These are phyloP conservation scores for Pissodes strobi DNA, from an alignment of 1,140 invertebrate species.

Conservation along the genomic window DNA sequence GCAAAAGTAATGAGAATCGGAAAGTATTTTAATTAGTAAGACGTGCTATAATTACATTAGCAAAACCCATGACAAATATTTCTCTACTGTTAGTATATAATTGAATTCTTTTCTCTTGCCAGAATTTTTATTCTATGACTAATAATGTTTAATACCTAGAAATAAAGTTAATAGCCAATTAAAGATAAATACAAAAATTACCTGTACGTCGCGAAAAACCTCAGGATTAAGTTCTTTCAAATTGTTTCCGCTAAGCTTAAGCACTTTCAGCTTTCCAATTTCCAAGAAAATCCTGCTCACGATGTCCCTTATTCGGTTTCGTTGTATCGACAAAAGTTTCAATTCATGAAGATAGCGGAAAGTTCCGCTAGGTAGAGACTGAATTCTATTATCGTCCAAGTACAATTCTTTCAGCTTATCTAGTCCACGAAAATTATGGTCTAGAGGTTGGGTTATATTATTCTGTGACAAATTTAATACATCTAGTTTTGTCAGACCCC, in stretches of 20 bases:
- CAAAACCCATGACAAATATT: too few relatives aligned
- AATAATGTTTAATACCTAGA: too few relatives aligned
- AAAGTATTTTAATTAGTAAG: too few relatives aligned
- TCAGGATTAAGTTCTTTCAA: conserved; percentile 71
- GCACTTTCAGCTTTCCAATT: conserved; percentile 66
- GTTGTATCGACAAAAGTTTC: conserved; percentile 67
- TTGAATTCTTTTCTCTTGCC: too few relatives aligned
- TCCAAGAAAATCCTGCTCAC: conserved; percentile 70
- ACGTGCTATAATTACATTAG: too few relatives aligned
- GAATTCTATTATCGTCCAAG: conserved; percentile 79
- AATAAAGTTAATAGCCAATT: conserved; percentile 15
- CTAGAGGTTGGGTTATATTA: conserved; percentile 75
- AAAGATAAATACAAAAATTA: conserved; percentile 42
- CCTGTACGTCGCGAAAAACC: conserved; percentile 75
- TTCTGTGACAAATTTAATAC: conserved; percentile 76
- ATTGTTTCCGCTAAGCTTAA: conserved; percentile 77
- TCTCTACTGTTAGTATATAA: too few relatives aligned
- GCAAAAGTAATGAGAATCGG: too few relatives aligned
- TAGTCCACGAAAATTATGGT: conserved; percentile 80
- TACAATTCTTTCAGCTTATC: conserved; percentile 80
- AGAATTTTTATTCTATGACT: too few relatives aligned
- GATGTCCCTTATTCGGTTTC: conserved; percentile 70
- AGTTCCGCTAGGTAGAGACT: conserved; percentile 73
- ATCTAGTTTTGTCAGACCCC: conserved; percentile 69
- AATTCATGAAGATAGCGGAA: conserved; percentile 73